Evolutionary conservation across 2,113 vertebrate species (phyloP), one percentile per base, ranked within the genome.

Genomic region (Columbina picui): DNA sequence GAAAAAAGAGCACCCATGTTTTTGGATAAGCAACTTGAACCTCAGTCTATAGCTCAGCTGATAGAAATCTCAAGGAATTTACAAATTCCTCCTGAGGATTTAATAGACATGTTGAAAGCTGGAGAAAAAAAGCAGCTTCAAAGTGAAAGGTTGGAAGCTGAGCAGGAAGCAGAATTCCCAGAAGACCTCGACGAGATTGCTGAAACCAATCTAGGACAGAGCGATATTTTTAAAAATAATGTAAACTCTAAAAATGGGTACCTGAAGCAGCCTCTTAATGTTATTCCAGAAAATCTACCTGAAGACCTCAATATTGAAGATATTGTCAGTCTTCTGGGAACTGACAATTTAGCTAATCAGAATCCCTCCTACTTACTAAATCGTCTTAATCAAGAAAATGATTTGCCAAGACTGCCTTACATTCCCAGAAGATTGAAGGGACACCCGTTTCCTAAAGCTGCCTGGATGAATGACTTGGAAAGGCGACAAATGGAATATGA

Each of bases 31-130:
- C 97, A 98, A 52, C 96, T 98, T 1, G 97, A 99, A 69, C 98
- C 99, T 41, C 98, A 97, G 55, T 96, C 98, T 78, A 95, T 99
- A 94, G 99, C 98, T 93, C 98, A 99, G 93, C 96, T 99, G 85
- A 98, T 99, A 70, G 98, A 99, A 95, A 98, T 99, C 93, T 99
- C 99, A 64, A 98, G 98, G 83, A 99, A 98, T 95, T 98, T 99
- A 90, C 98, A 99, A 97, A 99, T 99, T 61, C 99, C 99, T 47
- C 99, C 99, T 2, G 99, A 99, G 95, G 99, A 99, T 89, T 98
- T 99, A 84, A 93, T 99, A 85, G 98, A 99, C 87, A 98, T 99
- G 98, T 94, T 99, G 69, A 98, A 97, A 96, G 97, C 87, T 9
- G 98, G 98, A 69, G 98, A 98, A 64, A 96, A 95, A 64, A 96